Evolutionary conservation across 92 coral and sea anemone genomes (phyloP).

Genomic region (Bergia puertoricense): DNA sequence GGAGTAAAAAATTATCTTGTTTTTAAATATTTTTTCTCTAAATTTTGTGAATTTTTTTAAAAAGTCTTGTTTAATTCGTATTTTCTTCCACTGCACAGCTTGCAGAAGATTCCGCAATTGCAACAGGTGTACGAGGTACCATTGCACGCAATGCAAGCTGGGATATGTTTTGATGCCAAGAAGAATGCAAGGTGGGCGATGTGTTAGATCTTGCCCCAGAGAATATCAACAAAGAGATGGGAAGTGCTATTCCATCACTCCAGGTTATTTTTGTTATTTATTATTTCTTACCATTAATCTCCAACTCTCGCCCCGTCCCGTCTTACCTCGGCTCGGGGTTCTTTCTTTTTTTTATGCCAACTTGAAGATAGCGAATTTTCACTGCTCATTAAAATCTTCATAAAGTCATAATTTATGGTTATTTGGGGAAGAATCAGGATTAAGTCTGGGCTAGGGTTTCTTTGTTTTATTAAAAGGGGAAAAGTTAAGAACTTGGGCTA

Average conservation of each 20-base stretch:
- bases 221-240: neutral
- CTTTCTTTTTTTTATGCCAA: no score
- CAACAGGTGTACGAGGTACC: neutral
- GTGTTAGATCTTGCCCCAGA: neutral
- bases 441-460: no score
- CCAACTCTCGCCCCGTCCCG: neutral
- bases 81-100: neutral
- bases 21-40: neutral
- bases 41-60: neutral
- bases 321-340: no score
- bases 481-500: no score
- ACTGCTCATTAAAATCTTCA: no score
- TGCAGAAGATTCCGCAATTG: constrained; percentile 1
- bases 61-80: neutral
- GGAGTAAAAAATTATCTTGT: neutral
- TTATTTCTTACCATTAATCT: no score
- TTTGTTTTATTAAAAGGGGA: no score
- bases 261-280: neutral
- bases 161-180: neutral
- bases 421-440: no score
- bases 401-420: no score
- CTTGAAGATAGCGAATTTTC: no score
- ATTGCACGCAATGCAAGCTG: constrained; percentile 6
- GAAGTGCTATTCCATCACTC: neutral
- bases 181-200: neutral